Evolutionary conservation across 64 coral and sea anemone species (phyloP).

Genomic region (Pachyseris speciosa): DNA sequence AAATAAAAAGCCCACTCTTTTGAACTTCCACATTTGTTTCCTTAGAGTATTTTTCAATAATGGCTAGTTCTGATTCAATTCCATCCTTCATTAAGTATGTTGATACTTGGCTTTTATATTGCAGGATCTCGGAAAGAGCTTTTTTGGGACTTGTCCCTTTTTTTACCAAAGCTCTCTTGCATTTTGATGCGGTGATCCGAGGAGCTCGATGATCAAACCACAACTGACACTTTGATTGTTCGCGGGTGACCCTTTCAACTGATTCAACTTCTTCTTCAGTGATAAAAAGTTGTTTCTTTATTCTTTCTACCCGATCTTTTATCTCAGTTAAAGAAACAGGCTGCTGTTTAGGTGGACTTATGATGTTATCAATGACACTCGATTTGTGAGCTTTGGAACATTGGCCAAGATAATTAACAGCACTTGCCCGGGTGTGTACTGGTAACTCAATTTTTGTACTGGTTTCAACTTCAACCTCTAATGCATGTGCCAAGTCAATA

Average conservation of each 20-base stretch:
- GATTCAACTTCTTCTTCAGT: conserved; percentile 43
- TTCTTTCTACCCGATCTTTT: conserved; percentile 35
- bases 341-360: conserved; percentile 65
- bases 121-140: conserved; percentile 44
- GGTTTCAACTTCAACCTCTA: too few relatives aligned
- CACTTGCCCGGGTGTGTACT: too few relatives aligned
- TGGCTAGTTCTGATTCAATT: conserved; percentile 53
- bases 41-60: conserved; percentile 47
- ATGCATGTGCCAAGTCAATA: too few relatives aligned
- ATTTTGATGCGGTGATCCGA: conserved; percentile 70
- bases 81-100: conserved; percentile 56
- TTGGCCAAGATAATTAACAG: not conserved
- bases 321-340: conserved; percentile 61
- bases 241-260: conserved; percentile 27
- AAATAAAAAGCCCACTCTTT: conserved; percentile 56
- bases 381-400: conserved; percentile 45
- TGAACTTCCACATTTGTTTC: conserved; percentile 25
- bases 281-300: conserved; percentile 68
- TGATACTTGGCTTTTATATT: conserved; percentile 15
- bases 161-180: conserved; percentile 65
- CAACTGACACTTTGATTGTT: conserved; percentile 55
- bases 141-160: conserved; percentile 71
- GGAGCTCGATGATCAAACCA: conserved; percentile 50
- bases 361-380: conserved; percentile 40
- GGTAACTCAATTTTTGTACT: too few relatives aligned